Conservation (phyloP, 2,888 invertebrate species). For the Ctena decussata region DNA sequence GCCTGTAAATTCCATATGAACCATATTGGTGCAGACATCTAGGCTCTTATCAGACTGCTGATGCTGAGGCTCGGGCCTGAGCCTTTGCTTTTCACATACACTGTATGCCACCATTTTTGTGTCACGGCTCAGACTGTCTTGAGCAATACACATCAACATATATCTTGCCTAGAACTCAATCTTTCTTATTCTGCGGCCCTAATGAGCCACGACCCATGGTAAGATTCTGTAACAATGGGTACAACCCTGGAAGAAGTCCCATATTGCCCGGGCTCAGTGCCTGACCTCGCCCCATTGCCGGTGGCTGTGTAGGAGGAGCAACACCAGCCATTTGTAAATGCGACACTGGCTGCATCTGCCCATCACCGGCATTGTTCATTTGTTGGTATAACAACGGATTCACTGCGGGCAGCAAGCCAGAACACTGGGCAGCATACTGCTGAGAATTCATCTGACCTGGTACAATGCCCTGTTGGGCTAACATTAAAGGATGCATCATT, state of each 20-base stretch:
- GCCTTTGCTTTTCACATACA: no score
- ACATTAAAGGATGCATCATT: constrained; percentile 26
- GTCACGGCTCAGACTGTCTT: no score
- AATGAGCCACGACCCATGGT: constrained; percentile 39
- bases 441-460: not conserved
- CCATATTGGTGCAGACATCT: no score
- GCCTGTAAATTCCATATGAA: no score
- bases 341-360: not conserved
- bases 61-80: no score
- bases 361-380: constrained; percentile 7
- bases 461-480: constrained; percentile 36
- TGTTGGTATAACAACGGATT: constrained; percentile 35
- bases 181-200: not conserved
- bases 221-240: constrained; percentile 55
- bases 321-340: constrained; percentile 1
- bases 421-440: not conserved
- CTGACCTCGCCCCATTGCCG: constrained; percentile 51
- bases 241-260: constrained; percentile 50
- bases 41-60: no score
- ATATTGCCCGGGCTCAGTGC: constrained; percentile 11
- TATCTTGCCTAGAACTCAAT: no score
- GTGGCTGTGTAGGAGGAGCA: not conserved
- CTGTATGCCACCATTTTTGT: no score
- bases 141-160: no score
- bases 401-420: constrained; percentile 33